Evolutionary conservation across 1,140 invertebrate genomes (phyloP), one percentile per base, ranked within the genome.

Genomic region (Gryon sp.): DNA sequence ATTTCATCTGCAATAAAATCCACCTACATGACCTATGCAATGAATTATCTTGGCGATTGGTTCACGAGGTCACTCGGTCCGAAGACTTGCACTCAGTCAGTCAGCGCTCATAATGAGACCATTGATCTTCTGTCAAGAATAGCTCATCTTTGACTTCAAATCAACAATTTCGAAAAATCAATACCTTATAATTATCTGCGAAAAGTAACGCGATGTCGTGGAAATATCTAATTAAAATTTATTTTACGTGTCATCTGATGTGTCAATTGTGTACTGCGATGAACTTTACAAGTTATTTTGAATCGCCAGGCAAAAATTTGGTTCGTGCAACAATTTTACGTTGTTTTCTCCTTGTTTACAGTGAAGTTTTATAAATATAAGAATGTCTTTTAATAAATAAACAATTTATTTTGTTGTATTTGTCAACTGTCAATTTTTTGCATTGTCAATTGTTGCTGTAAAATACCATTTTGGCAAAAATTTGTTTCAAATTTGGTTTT

Each of bases 261-360:
- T 1, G 52, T 0, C 1, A 36, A 22, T 15, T 41, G 14, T 41
- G 22, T 32, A 24, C 24, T 6, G 41, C 66, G 19, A 18, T 30
- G 0, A 75, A 80, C 12, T 24, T 79, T 0, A 60, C 38, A 3
- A 73, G 62, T 48, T 82, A 82, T 18, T 82, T 82, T 11, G 76
- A 80, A 30, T 74, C 60, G 26, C 48, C 80, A 1, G 48, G 41
- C 15, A 73, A 36, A 55, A 80, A 76, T 75, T 63, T 70, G 76
- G 80, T 80, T 45, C 28, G 76, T 60, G 18, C 2, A 14, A 19
- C 16, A 8, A 48, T 34, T 16, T 11, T 12, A 3, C 2, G 11
- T 36, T 3, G n/a, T 28, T 28, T 2, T 7, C n/a, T 50, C 16
- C 2, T 50, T 9, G 30, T 18, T 20, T 14, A 9, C 26, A n/a